Base-by-base conservation (phyloP, 2,888 invertebrate species). In the Amitus sp. region DNA sequence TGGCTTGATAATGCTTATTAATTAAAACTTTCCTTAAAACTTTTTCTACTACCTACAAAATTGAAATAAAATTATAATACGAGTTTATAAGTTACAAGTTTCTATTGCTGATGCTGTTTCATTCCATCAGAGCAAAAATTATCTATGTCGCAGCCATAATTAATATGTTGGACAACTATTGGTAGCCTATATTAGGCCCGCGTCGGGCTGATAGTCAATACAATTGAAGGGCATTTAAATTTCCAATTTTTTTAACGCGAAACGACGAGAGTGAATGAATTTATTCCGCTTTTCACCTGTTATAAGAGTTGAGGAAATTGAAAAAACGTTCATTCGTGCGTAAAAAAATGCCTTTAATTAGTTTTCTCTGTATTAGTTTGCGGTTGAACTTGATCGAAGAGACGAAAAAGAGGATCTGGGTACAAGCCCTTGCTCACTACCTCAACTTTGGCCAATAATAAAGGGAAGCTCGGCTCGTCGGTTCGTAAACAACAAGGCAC, bases 401-500 rank as follows among this genome's bases (percentile, higher is more conserved):
- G 33, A 47, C 20, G 34, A 28, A 12, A 37, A 37, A 48, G 12
- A 19, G 23, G 5, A 37, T 9, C 37, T 4, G 27, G 18, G 20
- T n/a, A n/a, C n/a, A n/a, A n/a, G n/a, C n/a, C n/a, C n/a, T n/a
- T n/a, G n/a, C n/a, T n/a, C n/a, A n/a, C n/a, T 37, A 20, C 23
- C 57, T 64, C 67, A 68, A 71, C 71, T 72, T 66, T 65, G 65
- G 63, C 47, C 63, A 69, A 71, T 70, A 71, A 70, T 69, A 70
- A 70, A 70, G 67, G 66, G 61, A 68, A 65, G 66, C 7, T 18
- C 45, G 28, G 30, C 6, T 37, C 19, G 50, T 19, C 69, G 62
- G 66, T 63, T 63, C 71, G 69, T 70, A 70, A 70, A 69, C 74
- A 60, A 53, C 56, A 45, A 54, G 47, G 39, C 59, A 51, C 51